Percentiles rank a stretch among this genome's conserved stretches.
Conservation (phyloP, 2,113 vertebrate genomes). For the Eurystomus gularis region DNA sequence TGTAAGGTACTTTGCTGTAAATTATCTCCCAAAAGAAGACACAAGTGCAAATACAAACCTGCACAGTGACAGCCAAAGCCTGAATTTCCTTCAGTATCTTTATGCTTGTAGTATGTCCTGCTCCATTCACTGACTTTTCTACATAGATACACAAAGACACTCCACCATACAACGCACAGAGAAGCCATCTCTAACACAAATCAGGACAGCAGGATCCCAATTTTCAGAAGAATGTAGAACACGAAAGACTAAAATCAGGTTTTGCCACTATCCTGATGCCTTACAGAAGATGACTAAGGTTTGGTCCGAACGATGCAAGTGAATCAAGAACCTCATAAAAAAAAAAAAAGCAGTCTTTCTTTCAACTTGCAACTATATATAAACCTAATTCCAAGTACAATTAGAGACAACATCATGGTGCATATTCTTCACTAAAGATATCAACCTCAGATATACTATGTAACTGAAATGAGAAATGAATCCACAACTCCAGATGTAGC, state of each 20-base stretch:
- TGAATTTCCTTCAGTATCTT: background rate
- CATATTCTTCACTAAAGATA: background rate
- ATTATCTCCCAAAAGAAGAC: background rate
- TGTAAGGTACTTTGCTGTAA: background rate
- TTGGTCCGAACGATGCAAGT: fast-evolving
- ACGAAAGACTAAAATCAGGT: background rate
- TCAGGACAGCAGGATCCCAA: background rate
- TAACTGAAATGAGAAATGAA: background rate
- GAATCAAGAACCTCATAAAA: background rate
- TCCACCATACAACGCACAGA: background rate
- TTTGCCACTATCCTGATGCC: background rate
- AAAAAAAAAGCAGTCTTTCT: background rate
- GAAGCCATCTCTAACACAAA: background rate
- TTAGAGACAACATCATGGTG: background rate
- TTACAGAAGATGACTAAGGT: background rate
- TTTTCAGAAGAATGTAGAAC: background rate
- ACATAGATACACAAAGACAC: background rate
- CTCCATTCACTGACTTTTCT: background rate
- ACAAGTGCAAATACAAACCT: background rate
- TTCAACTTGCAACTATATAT: background rate
- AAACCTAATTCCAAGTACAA: background rate
- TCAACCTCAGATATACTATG: background rate
- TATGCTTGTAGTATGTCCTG: background rate
- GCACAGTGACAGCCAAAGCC: background rate
- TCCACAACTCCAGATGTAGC: background rate